Evolutionary conservation across 2,797 vertebrate species (phyloP).

Genomic region (Champsocephalus esox): DNA sequence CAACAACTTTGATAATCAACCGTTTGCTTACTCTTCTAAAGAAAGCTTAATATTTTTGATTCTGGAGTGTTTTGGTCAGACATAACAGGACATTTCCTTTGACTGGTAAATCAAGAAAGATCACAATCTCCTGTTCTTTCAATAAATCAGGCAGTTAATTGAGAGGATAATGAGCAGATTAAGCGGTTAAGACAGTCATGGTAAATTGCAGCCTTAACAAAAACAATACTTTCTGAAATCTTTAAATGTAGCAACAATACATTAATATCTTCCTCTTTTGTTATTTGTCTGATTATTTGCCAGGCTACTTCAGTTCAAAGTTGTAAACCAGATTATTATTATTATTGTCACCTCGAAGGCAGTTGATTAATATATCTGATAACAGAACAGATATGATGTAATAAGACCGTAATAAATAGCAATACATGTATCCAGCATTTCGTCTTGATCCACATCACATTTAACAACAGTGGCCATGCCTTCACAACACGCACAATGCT

Average conservation of each 20-base stretch:
- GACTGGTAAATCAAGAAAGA: neutral
- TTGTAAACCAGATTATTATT: neutral
- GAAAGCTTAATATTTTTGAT: neutral
- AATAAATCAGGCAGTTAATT: neutral
- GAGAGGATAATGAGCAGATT: neutral
- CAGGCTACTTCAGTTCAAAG: neutral
- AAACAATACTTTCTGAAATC: no score
- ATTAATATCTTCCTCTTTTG: neutral
- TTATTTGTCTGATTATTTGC: neutral
- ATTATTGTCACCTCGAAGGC: neutral
- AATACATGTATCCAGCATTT: neutral
- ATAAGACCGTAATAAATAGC: neutral
- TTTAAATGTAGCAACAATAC: neutral
- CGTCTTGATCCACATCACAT: conserved; percentile 5
- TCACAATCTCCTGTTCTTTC: neutral
- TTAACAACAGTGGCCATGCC: conserved; percentile 3
- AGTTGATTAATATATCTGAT: neutral
- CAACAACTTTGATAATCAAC: neutral
- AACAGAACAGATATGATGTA: neutral
- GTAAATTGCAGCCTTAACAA: neutral
- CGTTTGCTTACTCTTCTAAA: neutral
- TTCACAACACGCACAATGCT: conserved; percentile 10
- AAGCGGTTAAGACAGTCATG: neutral
- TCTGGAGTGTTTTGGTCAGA: neutral
- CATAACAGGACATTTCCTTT: neutral